A percentile compares a stretch with the other conserved stretches of the same genome.
Evolutionary conservation across 2,113 vertebrate genomes (phyloP).

Genomic region (Eulemur rufifrons): DNA sequence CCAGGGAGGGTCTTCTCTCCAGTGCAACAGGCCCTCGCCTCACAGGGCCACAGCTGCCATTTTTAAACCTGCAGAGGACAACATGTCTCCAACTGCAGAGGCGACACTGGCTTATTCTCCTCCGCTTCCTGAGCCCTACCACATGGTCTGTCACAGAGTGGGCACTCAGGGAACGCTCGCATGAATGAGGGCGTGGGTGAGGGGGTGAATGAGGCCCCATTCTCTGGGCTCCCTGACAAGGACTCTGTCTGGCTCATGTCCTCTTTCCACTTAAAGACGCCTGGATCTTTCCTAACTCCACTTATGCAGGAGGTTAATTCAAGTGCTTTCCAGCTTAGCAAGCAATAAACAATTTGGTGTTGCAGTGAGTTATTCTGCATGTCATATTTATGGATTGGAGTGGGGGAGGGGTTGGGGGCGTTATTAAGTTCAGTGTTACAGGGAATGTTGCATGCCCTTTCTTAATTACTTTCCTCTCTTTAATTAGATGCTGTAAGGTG

Average conservation of each 20-base stretch:
- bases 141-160: background rate
- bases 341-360: slow-evolving; percentile 57
- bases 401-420: slow-evolving; percentile 47
- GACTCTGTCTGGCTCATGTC: slow-evolving; percentile 43
- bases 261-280: background rate
- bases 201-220: background rate
- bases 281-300: slow-evolving; percentile 50
- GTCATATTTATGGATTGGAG: slow-evolving; percentile 52
- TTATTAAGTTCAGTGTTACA: background rate
- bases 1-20: background rate
- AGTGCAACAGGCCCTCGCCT: too few relatives aligned
- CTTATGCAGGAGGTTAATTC: slow-evolving; percentile 75
- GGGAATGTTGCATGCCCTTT: slow-evolving; percentile 54
- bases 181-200: background rate
- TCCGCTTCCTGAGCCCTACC: background rate
- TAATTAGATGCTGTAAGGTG: slow-evolving; percentile 63
- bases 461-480: slow-evolving; percentile 77
- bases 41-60: background rate
- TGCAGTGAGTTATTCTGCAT: background rate
- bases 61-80: background rate
- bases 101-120: background rate
- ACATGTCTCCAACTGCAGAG: background rate
- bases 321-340: slow-evolving; percentile 76
- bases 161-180: background rate
- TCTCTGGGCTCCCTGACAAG: slow-evolving; percentile 10